Base-by-base conservation (phyloP, 2,797 vertebrate species). In the Intellagama lesueurii region DNA sequence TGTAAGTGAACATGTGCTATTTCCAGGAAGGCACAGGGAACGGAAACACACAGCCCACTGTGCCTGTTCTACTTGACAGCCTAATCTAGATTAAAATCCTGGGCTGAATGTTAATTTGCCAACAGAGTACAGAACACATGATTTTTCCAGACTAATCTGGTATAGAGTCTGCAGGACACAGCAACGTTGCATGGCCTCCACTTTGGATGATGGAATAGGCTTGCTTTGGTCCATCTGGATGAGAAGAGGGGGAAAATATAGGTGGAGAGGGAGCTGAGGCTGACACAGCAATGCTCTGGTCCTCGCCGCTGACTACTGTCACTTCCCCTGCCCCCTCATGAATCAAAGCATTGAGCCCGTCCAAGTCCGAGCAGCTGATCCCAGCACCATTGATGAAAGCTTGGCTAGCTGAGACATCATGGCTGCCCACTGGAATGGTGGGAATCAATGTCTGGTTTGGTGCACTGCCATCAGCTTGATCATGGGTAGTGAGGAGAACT, bases 271-370 rank as follows among this genome's bases (percentile, higher is more conserved):
- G 91, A 0, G 95, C 77, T 0, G 96, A 85, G 0, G 95, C 88
- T 7, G 97, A 90, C 81, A 96, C 94, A 0, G 96, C 88, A 60
- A 97, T 96, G 82, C 94, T 92, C 16, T 97, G 92, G 44, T 96
- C 97, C 0, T 96, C 97, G 0, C 98, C 98, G 0, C 98, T 98
- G 91, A 99, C 98, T 86, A 99, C 98, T 0, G 98, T 99, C 30
- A 99, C 98, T 87, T 99, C 98, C 0, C 98, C 94, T 0, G 98
- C 96, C 0, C 98, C 98, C 80, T 98, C 98, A 91, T 99, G 98
- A 88, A 99, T 99, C 90, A 99, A 89, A 5, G 98, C 97, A 60
- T 98, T 98, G 69, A 99, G 97, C 89, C 98, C 98, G 89, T 99
- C 99, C 35, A 99, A 97, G 87, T 99, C 99, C 0, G 99, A 97